Evolutionary conservation across 2,888 invertebrate species (phyloP), one percentile per base, ranked within the genome.

Genomic region (Drosophila mayaguana): DNA sequence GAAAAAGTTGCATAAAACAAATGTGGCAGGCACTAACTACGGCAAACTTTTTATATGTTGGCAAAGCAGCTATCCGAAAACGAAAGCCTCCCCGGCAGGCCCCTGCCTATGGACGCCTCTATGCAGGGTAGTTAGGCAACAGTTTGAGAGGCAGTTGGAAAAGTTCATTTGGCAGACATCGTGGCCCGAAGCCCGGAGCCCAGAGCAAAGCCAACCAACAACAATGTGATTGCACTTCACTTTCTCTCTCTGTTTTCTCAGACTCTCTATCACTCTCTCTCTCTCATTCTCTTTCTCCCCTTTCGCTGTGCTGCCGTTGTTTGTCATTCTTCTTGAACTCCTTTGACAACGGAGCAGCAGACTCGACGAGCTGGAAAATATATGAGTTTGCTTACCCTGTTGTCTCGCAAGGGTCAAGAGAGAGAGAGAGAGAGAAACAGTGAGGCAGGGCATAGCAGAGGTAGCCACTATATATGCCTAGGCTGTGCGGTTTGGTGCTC

Each of bases 141-240:
- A 56, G 72, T 63, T 64, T 51, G 63, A 72, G 69, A 65, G 63
- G 43, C 53, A 71, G 82, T 75, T 73, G 67, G 46, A 70, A 79
- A 80, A 79, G 81, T 79, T 79, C 78, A 79, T 79, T 79, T 78
- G 80, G 48, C 78, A 80, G 80, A 76, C 69, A 80, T 73, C 69
- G 69, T 66, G 66, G 72, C 65, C 65, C 40, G 51, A 55, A 46
- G 65, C 63, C 65, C 40, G 51, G 56, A 46, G 65, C 63, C 38
- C 45, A 16, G 54, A 64, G 57, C 64, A 54, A 60, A 74, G 57
- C 62, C 68, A 55, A 25, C 75, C 59, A 71, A 71, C 80, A 79
- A 77, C 80, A 77, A 77, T 79, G 77, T 65, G 69, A 78, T 75
- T 76, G 79, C 75, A 78, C 62, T 36, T 32, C 53, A 20, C 36